phyloP scores from a whole-genome alignment of 2,113 vertebrate genomes.

The Urocynchramus pylzowi region DNA sequence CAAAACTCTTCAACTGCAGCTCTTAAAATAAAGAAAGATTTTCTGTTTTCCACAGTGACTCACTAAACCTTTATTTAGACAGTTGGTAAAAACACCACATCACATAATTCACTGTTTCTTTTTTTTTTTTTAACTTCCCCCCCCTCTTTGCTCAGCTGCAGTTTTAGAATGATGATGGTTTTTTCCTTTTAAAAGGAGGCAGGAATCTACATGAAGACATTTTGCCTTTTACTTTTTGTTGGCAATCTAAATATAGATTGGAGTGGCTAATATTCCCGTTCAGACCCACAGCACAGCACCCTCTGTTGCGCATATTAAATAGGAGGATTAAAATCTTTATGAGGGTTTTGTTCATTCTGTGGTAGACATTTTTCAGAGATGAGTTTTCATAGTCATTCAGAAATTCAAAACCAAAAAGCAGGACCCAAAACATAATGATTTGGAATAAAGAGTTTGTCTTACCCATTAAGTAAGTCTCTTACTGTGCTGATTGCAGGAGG shows the following conservation, averaged over 20 bases:
- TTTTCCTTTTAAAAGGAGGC: constrained; percentile 50
- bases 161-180: constrained; percentile 38
- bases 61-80: constrained; percentile 82
- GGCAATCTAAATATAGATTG: constrained; percentile 23
- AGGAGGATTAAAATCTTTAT: constrained; percentile 14
- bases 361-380: constrained; percentile 47
- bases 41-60: constrained; percentile 77
- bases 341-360: constrained; percentile 34
- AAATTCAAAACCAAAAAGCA: constrained; percentile 27
- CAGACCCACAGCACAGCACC: constrained; percentile 61
- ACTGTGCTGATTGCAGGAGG: neutral
- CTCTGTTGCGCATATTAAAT: constrained; percentile 48
- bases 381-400: constrained; percentile 42
- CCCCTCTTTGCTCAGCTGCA: constrained; percentile 5
- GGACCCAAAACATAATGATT: neutral
- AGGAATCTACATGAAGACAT: constrained; percentile 42
- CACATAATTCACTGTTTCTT: constrained; percentile 68
- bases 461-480: neutral
- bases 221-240: constrained; percentile 33
- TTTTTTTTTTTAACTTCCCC: neutral
- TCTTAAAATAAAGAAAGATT: constrained; percentile 77
- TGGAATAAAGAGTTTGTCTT: constrained; percentile 16
- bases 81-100: constrained; percentile 77
- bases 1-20: constrained; percentile 67
- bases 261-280: constrained; percentile 1